Base-by-base conservation (phyloP, 2,888 invertebrate genomes). In the Philopedon plagiatum region DNA sequence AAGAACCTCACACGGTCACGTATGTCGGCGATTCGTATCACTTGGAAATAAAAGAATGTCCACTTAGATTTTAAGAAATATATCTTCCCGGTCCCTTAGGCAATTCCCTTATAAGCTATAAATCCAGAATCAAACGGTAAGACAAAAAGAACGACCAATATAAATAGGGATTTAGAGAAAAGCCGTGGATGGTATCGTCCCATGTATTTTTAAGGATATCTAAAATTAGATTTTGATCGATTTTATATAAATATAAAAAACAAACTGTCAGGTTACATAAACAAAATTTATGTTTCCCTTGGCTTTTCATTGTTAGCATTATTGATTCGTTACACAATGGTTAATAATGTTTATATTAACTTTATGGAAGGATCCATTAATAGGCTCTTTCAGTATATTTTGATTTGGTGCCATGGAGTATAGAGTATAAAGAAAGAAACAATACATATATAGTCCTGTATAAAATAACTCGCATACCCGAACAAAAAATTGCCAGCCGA, bases 91-190 rank as follows among this genome's bases (percentile, higher is more conserved):
- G 68, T 76, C 76, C 76, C 76, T 72, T 60, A 75, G 75, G 76
- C 78, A 78, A 78, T 78, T 78, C 78, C 76, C 78, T 78, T 77
- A 78, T 78, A 78, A 75, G 78, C 78, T 72, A 78, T 78, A 78
- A 78, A 78, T 78, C 77, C 74, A 63, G 73, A 75, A 70, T 76
- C 76, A 78, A 78, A 78, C 76, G 76, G 74, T 78, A 77, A 78
- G 78, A 78, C 78, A 78, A 78, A 78, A 76, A 76, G 65, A 73
- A 73, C 57, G 73, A 37, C 67, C 74, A 72, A 72, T 67, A 72
- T 72, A 72, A 67, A 72, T 72, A 67, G 72, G 72, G 72, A 72
- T 72, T 72, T 72, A 72, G 67, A 49, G 58, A 29, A 56, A 58
- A 67, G 62, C 66, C 67, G 39, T 32, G 26, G 70, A 49, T 70